phyloP scores from a whole-genome alignment of 2,888 invertebrate genomes.

The Stenolophus ochropezus region DNA sequence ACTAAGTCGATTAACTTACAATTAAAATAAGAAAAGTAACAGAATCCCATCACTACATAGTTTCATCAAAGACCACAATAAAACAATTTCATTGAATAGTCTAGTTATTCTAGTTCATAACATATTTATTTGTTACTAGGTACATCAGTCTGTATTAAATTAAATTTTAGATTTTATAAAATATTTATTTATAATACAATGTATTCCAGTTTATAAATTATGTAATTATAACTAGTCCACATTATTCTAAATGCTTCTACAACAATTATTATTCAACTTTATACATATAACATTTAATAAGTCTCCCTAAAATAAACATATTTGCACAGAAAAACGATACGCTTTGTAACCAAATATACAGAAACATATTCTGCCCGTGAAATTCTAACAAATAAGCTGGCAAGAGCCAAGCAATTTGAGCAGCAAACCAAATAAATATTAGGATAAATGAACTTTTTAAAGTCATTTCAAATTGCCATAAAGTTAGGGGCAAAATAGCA shows the following conservation, averaged over 20 bases:
- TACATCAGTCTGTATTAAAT: too few species aligned
- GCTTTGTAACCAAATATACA: slow-evolving; percentile 89
- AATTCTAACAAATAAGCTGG: slow-evolving; percentile 96
- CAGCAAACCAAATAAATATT: slow-evolving; percentile 78
- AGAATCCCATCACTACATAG: too few species aligned
- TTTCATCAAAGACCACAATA: too few species aligned
- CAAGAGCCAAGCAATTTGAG: slow-evolving; percentile 91
- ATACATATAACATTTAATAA: slow-evolving; percentile 73
- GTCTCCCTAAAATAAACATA: slow-evolving; percentile 79
- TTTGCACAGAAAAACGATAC: slow-evolving; percentile 90
- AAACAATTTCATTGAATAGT: too few species aligned
- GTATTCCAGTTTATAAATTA: slow-evolving; percentile 27
- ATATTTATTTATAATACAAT: slow-evolving; percentile 24
- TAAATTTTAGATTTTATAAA: not conserved
- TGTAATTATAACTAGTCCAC: not conserved
- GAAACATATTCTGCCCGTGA: slow-evolving; percentile 86
- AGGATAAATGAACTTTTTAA: slow-evolving; percentile 74
- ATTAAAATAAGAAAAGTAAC: too few species aligned
- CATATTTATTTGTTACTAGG: too few species aligned
- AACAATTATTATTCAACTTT: slow-evolving; percentile 46
- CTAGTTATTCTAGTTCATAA: too few species aligned
- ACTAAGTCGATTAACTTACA: too few species aligned
- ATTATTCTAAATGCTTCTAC: slow-evolving; percentile 5
- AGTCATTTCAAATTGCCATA: slow-evolving; percentile 81
- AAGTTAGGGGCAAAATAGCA: slow-evolving; percentile 88